phyloP scores from a whole-genome alignment of 2,888 invertebrate genomes.

The Aleiodes testaceus region DNA sequence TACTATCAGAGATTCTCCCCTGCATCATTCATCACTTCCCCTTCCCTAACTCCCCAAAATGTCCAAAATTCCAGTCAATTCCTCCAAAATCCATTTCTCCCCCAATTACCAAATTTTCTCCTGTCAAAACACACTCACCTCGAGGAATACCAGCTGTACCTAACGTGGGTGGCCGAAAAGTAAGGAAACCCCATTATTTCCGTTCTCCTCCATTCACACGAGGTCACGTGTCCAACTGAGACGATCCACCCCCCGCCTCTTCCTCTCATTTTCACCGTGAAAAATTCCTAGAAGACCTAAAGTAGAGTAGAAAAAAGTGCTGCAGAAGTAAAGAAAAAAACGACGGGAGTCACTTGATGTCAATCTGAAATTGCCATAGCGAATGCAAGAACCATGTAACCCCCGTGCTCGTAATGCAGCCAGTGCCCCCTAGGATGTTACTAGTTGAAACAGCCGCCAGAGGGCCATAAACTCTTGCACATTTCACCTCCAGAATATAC shows the following conservation, averaged over 20 bases:
- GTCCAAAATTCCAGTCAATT: too few relatives aligned
- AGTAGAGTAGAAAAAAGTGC: background rate
- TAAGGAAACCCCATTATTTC: background rate
- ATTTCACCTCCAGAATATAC: conserved; percentile 27
- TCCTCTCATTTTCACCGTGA: background rate
- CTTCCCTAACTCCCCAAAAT: too few relatives aligned
- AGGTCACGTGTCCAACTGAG: conserved; percentile 23
- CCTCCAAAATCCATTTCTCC: too few relatives aligned
- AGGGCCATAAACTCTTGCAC: conserved; percentile 63
- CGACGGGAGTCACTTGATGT: conserved; percentile 27
- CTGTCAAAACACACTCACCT: too few relatives aligned
- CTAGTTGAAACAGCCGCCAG: conserved; percentile 55
- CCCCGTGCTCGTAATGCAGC: conserved; percentile 58
- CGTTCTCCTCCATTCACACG: background rate
- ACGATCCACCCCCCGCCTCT: background rate
- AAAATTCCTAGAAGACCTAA: background rate
- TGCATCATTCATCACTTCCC: too few relatives aligned
- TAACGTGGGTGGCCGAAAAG: background rate
- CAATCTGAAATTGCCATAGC: conserved; percentile 42
- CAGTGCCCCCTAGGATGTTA: conserved; percentile 55
- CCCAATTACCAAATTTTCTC: too few relatives aligned
- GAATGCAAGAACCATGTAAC: conserved; percentile 68
- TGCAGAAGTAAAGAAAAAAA: conserved; percentile 5
- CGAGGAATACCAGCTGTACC: too few relatives aligned
- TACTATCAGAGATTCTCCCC: too few relatives aligned